Evolutionary conservation across 2,797 vertebrate species (phyloP).

Genomic region (Anguilla pacifica): DNA sequence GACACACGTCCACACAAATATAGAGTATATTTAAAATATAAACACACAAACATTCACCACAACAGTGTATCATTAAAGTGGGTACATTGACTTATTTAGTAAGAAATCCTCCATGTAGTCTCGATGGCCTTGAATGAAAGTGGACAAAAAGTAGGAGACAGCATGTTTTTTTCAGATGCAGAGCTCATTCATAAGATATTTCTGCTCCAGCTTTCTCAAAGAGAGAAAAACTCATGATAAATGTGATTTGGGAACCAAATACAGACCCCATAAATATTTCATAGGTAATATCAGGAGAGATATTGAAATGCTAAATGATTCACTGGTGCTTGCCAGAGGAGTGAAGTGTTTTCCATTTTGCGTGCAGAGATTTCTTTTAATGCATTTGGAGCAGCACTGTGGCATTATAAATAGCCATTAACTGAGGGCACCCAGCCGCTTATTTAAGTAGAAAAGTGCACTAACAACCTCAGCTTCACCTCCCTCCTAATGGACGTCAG

Average conservation of each 20-base stretch:
- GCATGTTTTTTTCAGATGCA: conserved; percentile 57
- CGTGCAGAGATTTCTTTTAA: conserved; percentile 74
- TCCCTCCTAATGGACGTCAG: conserved; percentile 45
- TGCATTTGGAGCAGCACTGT: conserved; percentile 70
- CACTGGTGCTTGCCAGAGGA: conserved; percentile 57
- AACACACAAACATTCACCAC: neutral
- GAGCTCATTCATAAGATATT: conserved; percentile 60
- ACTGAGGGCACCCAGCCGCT: conserved; percentile 37
- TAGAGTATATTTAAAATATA: conserved; percentile 2
- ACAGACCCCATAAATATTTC: conserved; percentile 71
- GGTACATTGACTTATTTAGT: neutral
- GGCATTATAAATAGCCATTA: conserved; percentile 62
- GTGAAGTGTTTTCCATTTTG: conserved; percentile 79
- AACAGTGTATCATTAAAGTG: conserved; percentile 35
- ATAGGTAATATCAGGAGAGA: conserved; percentile 53
- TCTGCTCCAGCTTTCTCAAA: conserved; percentile 47
- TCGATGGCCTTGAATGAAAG: conserved; percentile 34
- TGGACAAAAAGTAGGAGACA: neutral
- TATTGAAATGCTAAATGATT: conserved; percentile 62
- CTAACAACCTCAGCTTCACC: conserved; percentile 45
- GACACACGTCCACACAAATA: neutral
- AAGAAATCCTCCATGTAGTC: conserved; percentile 20
- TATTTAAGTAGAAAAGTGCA: conserved; percentile 47
- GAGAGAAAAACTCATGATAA: conserved; percentile 34
- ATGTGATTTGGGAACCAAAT: conserved; percentile 16